A percentile compares a stretch with the other conserved stretches of the same genome.
phyloP scores from a whole-genome alignment of 2,797 vertebrate species.

The Falco berigora region DNA sequence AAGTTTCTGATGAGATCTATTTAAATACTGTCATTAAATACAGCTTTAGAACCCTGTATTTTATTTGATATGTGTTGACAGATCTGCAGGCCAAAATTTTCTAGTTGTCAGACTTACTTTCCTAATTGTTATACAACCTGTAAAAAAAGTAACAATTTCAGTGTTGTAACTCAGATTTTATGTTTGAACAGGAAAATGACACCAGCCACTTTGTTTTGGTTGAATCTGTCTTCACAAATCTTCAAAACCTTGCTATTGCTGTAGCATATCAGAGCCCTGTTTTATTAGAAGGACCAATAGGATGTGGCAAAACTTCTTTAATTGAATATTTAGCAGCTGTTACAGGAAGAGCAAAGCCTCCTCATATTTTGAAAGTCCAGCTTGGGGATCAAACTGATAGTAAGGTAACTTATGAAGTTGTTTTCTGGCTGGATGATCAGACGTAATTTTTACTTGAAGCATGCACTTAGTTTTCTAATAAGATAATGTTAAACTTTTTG shows the following conservation, averaged over 20 bases:
- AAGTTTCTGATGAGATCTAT: neutral
- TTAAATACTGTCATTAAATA: neutral
- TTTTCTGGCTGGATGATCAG: neutral
- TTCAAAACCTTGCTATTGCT: conserved; percentile 88
- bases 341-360: conserved; percentile 84
- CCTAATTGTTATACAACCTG: neutral
- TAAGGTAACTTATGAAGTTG: conserved; percentile 80
- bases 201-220: conserved; percentile 80
- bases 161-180: neutral
- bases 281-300: conserved; percentile 92
- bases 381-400: conserved; percentile 98
- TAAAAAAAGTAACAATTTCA: neutral
- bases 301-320: conserved; percentile 92
- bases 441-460: neutral
- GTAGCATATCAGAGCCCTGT: conserved; percentile 87
- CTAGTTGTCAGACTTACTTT: neutral
- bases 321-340: conserved; percentile 86
- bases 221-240: conserved; percentile 85
- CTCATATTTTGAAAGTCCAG: conserved; percentile 92
- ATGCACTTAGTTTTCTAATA: neutral
- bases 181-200: conserved; percentile 47
- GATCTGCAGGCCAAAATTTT: neutral
- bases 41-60: neutral
- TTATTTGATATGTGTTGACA: neutral
- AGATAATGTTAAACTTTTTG: neutral